phyloP scores from a whole-genome alignment of 1,140 invertebrate species.

The Polypedilum vanderplanki region DNA sequence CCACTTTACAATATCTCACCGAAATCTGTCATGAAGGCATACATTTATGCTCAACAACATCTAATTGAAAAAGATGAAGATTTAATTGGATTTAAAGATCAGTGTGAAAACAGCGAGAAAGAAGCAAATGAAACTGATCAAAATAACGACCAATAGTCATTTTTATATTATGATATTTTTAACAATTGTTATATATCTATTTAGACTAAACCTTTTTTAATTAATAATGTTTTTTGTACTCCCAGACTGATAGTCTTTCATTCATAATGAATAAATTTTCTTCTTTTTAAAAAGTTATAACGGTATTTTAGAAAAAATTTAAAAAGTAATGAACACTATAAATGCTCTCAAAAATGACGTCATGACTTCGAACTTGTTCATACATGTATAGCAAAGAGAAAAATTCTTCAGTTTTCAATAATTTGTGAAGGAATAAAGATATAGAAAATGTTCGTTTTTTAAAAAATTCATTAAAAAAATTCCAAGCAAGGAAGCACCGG shows the following conservation, averaged over 20 bases:
- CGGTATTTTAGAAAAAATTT: no score
- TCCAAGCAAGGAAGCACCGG: slow-evolving; percentile 24
- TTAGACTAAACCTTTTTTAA: no score
- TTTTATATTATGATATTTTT: neutral
- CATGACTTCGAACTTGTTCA: no score
- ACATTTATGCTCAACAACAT: slow-evolving; percentile 14
- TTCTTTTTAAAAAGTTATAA: no score
- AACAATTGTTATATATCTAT: no score
- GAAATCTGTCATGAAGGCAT: slow-evolving; percentile 44
- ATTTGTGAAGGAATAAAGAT: neutral
- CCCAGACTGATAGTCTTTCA: no score
- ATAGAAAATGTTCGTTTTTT: slow-evolving; percentile 23
- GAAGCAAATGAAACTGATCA: neutral
- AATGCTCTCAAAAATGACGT: no score
- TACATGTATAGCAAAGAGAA: no score
- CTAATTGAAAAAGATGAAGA: neutral
- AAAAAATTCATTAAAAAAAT: neutral
- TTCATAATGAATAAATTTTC: no score
- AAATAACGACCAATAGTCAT: neutral
- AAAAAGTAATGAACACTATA: no score
- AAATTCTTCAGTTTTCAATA: neutral
- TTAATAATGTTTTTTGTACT: no score
- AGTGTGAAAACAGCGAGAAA: neutral
- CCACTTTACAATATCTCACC: slow-evolving; percentile 60
- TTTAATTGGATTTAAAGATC: neutral